A percentile compares a stretch with the other conserved stretches of the same genome.
phyloP scores from a whole-genome alignment of 2,888 invertebrate species.

The Plebejus argus region DNA sequence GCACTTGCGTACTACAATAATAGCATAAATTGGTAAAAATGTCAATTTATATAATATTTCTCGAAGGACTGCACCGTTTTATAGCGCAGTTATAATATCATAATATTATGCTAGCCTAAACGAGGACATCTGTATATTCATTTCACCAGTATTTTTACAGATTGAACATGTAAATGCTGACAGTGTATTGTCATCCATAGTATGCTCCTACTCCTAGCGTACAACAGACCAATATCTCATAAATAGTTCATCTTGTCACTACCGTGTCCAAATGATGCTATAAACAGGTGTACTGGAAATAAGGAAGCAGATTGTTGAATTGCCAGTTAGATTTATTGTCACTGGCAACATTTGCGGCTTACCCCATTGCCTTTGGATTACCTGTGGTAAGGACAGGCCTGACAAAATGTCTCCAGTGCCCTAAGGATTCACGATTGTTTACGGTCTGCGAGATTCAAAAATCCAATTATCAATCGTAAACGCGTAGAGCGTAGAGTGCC shows the following conservation, averaged over 20 bases:
- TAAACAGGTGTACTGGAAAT: slow-evolving; percentile 53
- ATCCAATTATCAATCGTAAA: no score
- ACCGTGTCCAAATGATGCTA: slow-evolving; percentile 48
- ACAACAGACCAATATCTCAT: not conserved
- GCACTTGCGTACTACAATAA: no score
- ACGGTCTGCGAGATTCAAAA: no score
- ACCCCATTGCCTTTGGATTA: slow-evolving; percentile 39
- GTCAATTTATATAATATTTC: no score
- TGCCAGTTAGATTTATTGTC: slow-evolving; percentile 56
- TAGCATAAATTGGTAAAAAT: no score
- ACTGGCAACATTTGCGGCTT: slow-evolving; percentile 51
- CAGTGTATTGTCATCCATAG: not conserved
- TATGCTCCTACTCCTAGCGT: not conserved
- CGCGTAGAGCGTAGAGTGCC: no score
- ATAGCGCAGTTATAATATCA: no score
- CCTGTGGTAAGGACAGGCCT: not conserved
- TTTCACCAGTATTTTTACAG: no score
- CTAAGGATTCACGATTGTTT: not conserved
- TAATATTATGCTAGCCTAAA: no score
- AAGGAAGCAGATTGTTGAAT: slow-evolving; percentile 61
- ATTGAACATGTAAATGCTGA: no score
- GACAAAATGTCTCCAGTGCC: not conserved
- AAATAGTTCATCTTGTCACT: slow-evolving; percentile 27
- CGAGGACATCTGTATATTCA: no score
- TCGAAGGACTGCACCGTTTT: no score